These are phyloP conservation scores for Catotricha subobsoleta DNA, from an alignment of 2,888 invertebrate species.

Conservation along the genomic window DNA sequence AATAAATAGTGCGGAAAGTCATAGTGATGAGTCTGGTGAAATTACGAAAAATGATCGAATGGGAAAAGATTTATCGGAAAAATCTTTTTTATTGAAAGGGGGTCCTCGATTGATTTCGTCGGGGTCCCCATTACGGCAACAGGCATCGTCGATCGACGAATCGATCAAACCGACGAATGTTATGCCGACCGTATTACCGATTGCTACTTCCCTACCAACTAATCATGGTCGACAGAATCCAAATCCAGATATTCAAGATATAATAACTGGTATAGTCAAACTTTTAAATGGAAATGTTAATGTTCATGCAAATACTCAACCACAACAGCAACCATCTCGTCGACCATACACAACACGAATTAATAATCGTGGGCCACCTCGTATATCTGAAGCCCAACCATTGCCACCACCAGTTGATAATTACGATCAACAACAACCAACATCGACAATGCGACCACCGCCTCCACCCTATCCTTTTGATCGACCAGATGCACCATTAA, in stretches of 20 bases:
- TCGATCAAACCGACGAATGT: no score
- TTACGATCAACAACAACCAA: conserved; percentile 14
- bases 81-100: conserved; percentile 1
- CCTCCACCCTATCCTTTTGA: conserved; percentile 61
- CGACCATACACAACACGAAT: conserved; percentile 60
- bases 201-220: no score
- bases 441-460: conserved; percentile 30
- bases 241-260: conserved; percentile 71
- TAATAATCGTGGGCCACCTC: conserved; percentile 77
- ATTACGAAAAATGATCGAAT: background rate
- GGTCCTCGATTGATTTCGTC: conserved; percentile 1
- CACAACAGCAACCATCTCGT: conserved; percentile 21
- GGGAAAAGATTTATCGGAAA: background rate
- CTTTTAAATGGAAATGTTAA: conserved; percentile 76
- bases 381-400: conserved; percentile 59
- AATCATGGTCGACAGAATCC: no score
- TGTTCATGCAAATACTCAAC: conserved; percentile 57
- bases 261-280: conserved; percentile 77
- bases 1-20: background rate
- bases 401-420: conserved; percentile 22
- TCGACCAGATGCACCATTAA: conserved; percentile 34
- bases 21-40: background rate
- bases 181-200: no score
- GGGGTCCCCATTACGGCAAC: conserved; percentile 2
- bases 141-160: no score